Evolutionary conservation across 2,113 vertebrate species (phyloP), one percentile per base, ranked within the genome.

Genomic region (Chunga burmeisteri): DNA sequence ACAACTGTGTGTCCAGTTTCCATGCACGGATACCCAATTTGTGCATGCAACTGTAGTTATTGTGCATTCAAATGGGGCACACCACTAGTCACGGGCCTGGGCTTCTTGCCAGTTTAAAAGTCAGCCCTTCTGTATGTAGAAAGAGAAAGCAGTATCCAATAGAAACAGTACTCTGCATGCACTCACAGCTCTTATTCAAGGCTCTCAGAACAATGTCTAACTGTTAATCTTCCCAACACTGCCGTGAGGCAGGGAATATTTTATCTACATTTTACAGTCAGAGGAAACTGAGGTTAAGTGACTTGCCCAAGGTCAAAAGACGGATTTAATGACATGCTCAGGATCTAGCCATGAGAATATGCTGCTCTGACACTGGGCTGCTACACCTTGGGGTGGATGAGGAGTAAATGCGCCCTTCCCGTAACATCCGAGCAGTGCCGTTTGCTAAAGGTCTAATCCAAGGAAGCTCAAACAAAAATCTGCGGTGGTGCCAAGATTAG

Each of bases 31-130:
- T 94, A 91, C 94, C 93, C 92, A 87, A 95, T 95, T 95, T 96
- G 97, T 94, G 93, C 96, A 93, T 91, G 96, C 95, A 94, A 91
- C 95, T 94, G 95, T 92, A 92, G 96, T 96, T 84, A 96, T 92
- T 93, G 94, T 96, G 96, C 94, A 95, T 97, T 97, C 95, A 95
- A 93, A 93, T 65, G 77, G 95, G 91, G 73, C 95, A 89, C 95
- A 93, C 94, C 93, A 94, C 91, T 93, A 95, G 95, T 94, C 96
- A 97, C 86, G 88, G 96, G 96, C 94, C 94, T 89, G 96, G 95
- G 96, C 96, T 95, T 71, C 92, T 96, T 89, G 96, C 97, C 96
- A 97, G 95, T 96, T 94, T 95, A 93, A 94, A 97, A 97, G 94
- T 96, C 97, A 97, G 94, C 77, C 93, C 91, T 92, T 96, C 95